Evolutionary conservation across 2,888 invertebrate species (phyloP), one percentile per base, ranked within the genome.

Genomic region (Parnassius mnemosyne): DNA sequence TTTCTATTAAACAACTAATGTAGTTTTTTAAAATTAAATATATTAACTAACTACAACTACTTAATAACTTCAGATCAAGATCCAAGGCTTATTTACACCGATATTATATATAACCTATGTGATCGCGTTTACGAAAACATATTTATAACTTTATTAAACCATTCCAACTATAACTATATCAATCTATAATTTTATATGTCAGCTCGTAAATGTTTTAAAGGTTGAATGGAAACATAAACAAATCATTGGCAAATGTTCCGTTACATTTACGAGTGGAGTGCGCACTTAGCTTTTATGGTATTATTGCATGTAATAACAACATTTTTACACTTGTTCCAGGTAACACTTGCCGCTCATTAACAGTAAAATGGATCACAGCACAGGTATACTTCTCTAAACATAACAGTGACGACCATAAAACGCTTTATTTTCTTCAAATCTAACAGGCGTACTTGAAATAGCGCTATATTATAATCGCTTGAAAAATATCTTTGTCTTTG

Each of bases 311-410:
- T 66, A 67, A 69, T 76, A 74, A 72, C 66, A 62, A 65, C 61
- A 65, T 67, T 66, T 69, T 71, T 71, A 58, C 66, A 66, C 62
- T 74, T 68, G 65, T 76, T 76, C 55, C 76, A 77, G 76, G 75
- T 77, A 75, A 74, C 58, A 63, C 62, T 60, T 56, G 58, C 65
- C 61, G 63, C 65, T 51, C 44, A 56, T 56, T 61, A 56, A n/a
- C 61, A 56, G 61, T 56, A 16, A 61, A 61, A 56, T 46, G 52
- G 41, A 61, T 41, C 10, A 52, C 41, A 56, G 61, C 11, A 52
- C 41, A 56, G 61, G 61, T 61, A 52, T 46, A n/a, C 16, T 49
- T 57, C 9, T 49, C 41, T 49, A 34, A 34, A 34, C 34, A 34
- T 34, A 34, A 34, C 34, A 34, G 34, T 34, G 34, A 7, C 34